Percentiles rank a stretch among this genome's conserved stretches.
phyloP scores from a whole-genome alignment of 2,113 vertebrate species.

The Cyprinodon variegatus region DNA sequence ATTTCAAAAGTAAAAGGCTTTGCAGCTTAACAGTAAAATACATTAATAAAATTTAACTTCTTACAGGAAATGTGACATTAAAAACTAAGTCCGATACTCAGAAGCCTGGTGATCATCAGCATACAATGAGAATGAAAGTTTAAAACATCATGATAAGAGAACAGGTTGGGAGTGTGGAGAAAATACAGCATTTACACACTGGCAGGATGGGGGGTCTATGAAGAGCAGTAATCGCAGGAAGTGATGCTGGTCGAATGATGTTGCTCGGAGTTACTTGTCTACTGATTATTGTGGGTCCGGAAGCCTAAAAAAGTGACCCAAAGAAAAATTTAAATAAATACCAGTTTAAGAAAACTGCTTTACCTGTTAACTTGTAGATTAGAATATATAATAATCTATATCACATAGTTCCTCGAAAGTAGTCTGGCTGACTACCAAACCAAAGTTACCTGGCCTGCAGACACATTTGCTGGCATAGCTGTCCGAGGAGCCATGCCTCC shows the following conservation, averaged over 20 bases:
- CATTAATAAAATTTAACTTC: too few relatives aligned
- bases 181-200: conserved; percentile 39
- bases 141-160: not conserved
- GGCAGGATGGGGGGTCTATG: conserved; percentile 91
- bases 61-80: too few relatives aligned
- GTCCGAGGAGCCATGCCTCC: conserved; percentile 86
- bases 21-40: too few relatives aligned
- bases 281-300: conserved; percentile 86
- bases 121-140: not conserved
- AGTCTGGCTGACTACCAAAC: not conserved
- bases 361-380: not conserved
- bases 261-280: conserved; percentile 89
- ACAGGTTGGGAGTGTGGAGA: not conserved
- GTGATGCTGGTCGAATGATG: conserved; percentile 89
- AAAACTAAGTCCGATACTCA: too few relatives aligned
- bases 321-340: conserved; percentile 1
- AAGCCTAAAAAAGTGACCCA: conserved; percentile 75
- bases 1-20: too few relatives aligned
- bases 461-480: conserved; percentile 85
- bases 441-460: conserved; percentile 85
- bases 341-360: not conserved
- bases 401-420: conserved; percentile 4
- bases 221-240: conserved; percentile 85
- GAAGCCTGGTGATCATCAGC: not conserved
- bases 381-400: not conserved